Conservation (phyloP, 2,888 invertebrate genomes). For the Bombyx huttoni region DNA sequence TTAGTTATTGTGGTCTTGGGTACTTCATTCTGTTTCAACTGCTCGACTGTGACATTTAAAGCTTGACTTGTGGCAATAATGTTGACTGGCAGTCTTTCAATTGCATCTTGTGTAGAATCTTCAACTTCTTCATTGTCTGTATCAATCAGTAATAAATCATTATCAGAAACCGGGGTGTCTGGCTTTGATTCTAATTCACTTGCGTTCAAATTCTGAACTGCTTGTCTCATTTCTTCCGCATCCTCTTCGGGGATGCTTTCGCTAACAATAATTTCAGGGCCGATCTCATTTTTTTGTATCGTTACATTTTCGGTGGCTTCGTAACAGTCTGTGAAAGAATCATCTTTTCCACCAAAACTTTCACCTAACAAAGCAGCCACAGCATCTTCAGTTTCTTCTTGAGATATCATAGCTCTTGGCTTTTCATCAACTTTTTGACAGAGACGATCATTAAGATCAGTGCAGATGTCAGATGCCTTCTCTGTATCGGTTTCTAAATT, state of each 20-base stretch:
- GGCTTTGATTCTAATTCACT: constrained; percentile 83
- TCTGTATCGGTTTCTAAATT: constrained; percentile 23
- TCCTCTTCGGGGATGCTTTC: constrained; percentile 78
- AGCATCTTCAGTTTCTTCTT: constrained; percentile 94
- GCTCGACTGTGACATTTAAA: constrained; percentile 26
- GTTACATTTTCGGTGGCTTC: constrained; percentile 63
- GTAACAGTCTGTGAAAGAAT: constrained; percentile 69
- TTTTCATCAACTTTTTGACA: constrained; percentile 78
- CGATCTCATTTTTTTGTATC: constrained; percentile 51
- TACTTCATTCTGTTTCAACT: constrained; percentile 44
- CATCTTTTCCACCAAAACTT: constrained; percentile 80
- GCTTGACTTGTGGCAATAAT: constrained; percentile 46
- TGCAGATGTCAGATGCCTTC: constrained; percentile 26
- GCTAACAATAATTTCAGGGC: constrained; percentile 50
- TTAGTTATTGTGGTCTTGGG: constrained; percentile 57
- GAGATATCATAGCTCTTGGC: constrained; percentile 86
- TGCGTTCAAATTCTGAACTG: constrained; percentile 84
- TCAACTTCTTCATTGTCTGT: constrained; percentile 86
- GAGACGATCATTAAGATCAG: constrained; percentile 36
- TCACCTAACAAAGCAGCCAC: constrained; percentile 90
- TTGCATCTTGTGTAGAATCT: constrained; percentile 62
- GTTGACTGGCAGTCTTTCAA: constrained; percentile 47
- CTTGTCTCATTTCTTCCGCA: constrained; percentile 87
- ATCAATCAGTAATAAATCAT: constrained; percentile 87
- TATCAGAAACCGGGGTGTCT: constrained; percentile 88